Evolutionary conservation across 2,113 vertebrate species (phyloP).

Genomic region (Mustelus asterias): DNA sequence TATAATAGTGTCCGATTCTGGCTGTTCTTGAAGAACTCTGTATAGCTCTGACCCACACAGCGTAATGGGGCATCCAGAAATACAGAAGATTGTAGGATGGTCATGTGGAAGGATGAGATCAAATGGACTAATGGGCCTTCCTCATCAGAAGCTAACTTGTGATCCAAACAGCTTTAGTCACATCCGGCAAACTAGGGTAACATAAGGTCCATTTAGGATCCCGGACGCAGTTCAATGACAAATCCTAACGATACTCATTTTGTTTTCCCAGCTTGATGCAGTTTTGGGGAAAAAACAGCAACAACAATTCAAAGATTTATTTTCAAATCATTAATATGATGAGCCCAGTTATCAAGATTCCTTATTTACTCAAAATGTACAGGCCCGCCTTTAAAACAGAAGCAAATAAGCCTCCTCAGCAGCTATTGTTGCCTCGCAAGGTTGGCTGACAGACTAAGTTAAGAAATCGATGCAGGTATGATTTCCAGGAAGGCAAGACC

Average conservation of each 20-base stretch:
- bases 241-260: background rate
- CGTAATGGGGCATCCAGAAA: background rate
- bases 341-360: background rate
- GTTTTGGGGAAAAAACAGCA: background rate
- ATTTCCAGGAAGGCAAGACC: background rate
- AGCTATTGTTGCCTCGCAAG: background rate
- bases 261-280: background rate
- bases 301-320: background rate
- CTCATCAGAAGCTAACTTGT: background rate
- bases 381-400: background rate
- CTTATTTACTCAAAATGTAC: background rate
- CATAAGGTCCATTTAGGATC: background rate
- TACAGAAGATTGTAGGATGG: background rate
- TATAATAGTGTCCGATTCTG: background rate
- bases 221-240: background rate
- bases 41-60: background rate
- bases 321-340: background rate
- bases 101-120: background rate
- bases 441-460: background rate
- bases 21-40: background rate
- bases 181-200: background rate
- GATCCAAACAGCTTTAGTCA: background rate
- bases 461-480: background rate
- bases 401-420: background rate
- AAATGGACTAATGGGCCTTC: background rate